Percentiles rank a stretch among this genome's conserved stretches.
Evolutionary conservation across 2,113 vertebrate genomes (phyloP).

Genomic region (Chlamydotis undulata): DNA sequence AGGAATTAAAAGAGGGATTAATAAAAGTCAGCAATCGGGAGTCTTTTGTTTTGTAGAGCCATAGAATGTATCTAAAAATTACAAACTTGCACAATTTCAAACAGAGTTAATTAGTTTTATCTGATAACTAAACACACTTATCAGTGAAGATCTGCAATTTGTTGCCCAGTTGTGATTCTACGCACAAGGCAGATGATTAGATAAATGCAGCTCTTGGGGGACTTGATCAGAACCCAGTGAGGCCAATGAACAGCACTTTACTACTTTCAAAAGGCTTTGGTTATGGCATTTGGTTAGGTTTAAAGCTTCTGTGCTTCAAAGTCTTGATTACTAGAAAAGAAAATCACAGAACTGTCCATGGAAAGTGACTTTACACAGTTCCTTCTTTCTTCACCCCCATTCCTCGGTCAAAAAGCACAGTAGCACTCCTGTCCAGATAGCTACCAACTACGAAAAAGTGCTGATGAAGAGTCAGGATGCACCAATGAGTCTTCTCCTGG

Average conservation of each 20-base stretch:
- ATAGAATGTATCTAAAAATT: not conserved
- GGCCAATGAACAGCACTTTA: not conserved
- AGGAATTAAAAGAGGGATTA: not conserved
- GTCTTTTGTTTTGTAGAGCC: not conserved
- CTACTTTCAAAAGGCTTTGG: not conserved
- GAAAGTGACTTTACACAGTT: not conserved
- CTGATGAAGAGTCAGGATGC: not conserved
- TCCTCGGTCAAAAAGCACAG: not conserved
- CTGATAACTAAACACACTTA: not conserved
- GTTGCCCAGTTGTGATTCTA: not conserved
- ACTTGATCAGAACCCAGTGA: not conserved
- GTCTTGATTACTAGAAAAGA: not conserved
- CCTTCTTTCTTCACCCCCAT: not conserved
- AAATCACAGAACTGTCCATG: not conserved
- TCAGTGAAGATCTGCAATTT: not conserved
- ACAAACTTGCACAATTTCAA: not conserved
- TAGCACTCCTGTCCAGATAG: not conserved
- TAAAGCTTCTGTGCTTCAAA: not conserved
- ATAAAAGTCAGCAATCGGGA: not conserved
- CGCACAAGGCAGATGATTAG: not conserved
- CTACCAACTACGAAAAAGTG: not conserved
- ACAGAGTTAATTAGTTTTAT: not conserved
- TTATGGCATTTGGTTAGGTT: not conserved
- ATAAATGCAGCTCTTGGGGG: not conserved
- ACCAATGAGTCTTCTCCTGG: not conserved